Percentiles rank a stretch among this genome's conserved stretches.
Conservation (phyloP, 2,888 invertebrate genomes). For the Gandaritis pyraliata region DNA sequence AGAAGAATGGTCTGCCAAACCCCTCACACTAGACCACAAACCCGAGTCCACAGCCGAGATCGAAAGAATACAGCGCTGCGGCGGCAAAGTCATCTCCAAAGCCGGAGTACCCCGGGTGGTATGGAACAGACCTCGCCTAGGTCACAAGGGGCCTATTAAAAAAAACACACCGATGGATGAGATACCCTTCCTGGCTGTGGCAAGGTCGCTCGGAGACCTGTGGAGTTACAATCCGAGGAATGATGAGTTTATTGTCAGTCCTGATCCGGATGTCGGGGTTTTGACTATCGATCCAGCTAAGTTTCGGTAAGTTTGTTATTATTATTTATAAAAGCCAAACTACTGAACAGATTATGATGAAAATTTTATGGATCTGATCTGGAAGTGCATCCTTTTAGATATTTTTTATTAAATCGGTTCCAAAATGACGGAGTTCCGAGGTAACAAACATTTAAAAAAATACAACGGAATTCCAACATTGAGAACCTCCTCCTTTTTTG, state of each 20-base stretch:
- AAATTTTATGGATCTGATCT: too few species aligned
- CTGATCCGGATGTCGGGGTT: constrained; percentile 97
- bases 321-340: too few species aligned
- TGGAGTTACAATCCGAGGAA: constrained; percentile 98
- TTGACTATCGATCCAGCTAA: constrained; percentile 91
- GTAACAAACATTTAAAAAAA: too few species aligned
- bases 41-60: constrained; percentile 95
- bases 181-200: constrained; percentile 98
- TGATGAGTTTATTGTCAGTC: constrained; percentile 98
- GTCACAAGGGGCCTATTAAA: constrained; percentile 92
- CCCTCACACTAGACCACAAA: constrained; percentile 96
- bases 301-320: constrained; percentile 81
- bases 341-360: too few species aligned
- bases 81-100: constrained; percentile 89
- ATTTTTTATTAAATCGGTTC: too few species aligned
- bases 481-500: too few species aligned
- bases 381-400: too few species aligned
- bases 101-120: constrained; percentile 97
- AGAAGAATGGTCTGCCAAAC: constrained; percentile 90
- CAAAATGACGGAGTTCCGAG: too few species aligned
- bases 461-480: too few species aligned
- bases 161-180: constrained; percentile 96
- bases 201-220: constrained; percentile 97
- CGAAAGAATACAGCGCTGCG: constrained; percentile 91
- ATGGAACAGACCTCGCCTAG: constrained; percentile 96